These are phyloP conservation scores for Leucoma salicis DNA, from an alignment of 2,888 invertebrate species.

Conservation along the genomic window DNA sequence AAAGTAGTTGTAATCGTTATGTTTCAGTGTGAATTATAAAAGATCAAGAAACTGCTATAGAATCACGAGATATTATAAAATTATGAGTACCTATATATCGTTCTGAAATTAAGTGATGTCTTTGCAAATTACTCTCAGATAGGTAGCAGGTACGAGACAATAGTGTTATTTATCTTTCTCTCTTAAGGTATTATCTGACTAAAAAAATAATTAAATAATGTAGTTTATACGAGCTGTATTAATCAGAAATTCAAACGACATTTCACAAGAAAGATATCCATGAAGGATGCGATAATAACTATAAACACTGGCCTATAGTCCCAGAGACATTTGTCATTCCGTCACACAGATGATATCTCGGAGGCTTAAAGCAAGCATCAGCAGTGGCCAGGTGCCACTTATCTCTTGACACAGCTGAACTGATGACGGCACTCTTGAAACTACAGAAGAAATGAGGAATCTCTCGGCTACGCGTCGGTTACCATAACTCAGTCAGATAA, in stretches of 20 bases:
- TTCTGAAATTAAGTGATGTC: too few species aligned
- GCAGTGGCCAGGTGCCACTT: constrained; percentile 42
- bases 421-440: constrained; percentile 56
- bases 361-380: constrained; percentile 27
- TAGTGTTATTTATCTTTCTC: too few species aligned
- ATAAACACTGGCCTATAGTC: constrained; percentile 21
- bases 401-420: constrained; percentile 41
- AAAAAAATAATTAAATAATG: too few species aligned
- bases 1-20: too few species aligned
- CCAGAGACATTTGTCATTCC: constrained; percentile 26
- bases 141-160: too few species aligned
- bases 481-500: constrained; percentile 77
- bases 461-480: constrained; percentile 43
- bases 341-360: constrained; percentile 34
- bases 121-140: too few species aligned
- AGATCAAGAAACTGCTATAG: too few species aligned
- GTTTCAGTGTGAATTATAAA: too few species aligned
- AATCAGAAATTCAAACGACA: constrained; percentile 8
- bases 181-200: too few species aligned
- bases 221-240: background rate
- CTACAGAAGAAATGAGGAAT: constrained; percentile 57
- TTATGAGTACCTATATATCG: too few species aligned
- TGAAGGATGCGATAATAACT: constrained; percentile 21
- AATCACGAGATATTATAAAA: too few species aligned
- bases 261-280: constrained; percentile 3